phyloP scores from a whole-genome alignment of 2,113 vertebrate genomes.

The Taurulus bubalis region DNA sequence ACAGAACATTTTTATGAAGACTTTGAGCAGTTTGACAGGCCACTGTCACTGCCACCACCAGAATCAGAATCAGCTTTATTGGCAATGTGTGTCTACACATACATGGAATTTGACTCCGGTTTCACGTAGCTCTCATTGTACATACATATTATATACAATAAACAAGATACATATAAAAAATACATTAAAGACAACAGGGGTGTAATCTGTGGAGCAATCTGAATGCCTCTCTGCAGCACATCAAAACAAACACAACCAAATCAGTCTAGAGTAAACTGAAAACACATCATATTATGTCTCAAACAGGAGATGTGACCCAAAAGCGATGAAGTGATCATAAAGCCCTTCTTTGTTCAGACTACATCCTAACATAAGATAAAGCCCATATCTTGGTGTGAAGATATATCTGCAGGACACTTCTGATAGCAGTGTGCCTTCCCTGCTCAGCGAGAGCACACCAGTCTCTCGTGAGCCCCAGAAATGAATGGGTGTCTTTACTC shows the following conservation, averaged over 20 bases:
- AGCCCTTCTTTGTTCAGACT: slow-evolving; percentile 50
- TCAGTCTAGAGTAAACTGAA: slow-evolving; percentile 14
- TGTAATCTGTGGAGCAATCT: slow-evolving; percentile 19
- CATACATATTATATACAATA: too few relatives aligned
- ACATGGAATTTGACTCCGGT: too few relatives aligned
- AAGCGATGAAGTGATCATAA: background rate
- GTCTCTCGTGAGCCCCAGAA: slow-evolving; percentile 15
- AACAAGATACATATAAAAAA: too few relatives aligned
- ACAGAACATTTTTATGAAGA: background rate
- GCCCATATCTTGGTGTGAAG: background rate
- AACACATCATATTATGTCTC: slow-evolving; percentile 40
- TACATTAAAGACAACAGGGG: too few relatives aligned
- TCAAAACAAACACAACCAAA: slow-evolving; percentile 19
- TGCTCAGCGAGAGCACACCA: background rate
- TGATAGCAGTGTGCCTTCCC: slow-evolving; percentile 8
- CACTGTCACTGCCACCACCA: slow-evolving; percentile 20
- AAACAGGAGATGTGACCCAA: slow-evolving; percentile 9
- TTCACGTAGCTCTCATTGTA: too few relatives aligned
- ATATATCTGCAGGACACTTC: too few relatives aligned
- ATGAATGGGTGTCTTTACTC: slow-evolving; percentile 73
- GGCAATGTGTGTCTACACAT: too few relatives aligned
- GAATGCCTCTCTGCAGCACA: slow-evolving; percentile 6
- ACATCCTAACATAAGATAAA: slow-evolving; percentile 5
- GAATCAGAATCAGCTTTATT: too few relatives aligned
- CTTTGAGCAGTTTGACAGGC: slow-evolving; percentile 14